A percentile compares a stretch with the other conserved stretches of the same genome.
Evolutionary conservation across 2,113 vertebrate species (phyloP).

Genomic region (Petroica traversi): DNA sequence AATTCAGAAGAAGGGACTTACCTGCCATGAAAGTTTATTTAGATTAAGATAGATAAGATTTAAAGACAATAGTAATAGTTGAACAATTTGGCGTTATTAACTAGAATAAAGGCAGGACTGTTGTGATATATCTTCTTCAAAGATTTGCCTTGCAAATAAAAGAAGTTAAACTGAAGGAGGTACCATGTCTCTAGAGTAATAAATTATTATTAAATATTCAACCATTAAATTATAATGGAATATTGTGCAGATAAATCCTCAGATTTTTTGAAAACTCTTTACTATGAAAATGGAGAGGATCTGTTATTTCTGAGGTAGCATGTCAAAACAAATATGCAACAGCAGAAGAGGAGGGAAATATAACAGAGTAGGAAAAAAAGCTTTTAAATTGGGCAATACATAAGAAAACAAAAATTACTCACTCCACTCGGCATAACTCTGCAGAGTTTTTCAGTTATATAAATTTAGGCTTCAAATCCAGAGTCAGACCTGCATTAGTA

Average conservation of each 20-base stretch:
- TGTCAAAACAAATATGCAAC: neutral
- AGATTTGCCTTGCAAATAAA: neutral
- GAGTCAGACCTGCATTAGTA: slow-evolving; percentile 10
- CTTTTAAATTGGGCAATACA: neutral
- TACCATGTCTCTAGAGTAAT: neutral
- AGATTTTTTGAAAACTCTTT: neutral
- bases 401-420: neutral
- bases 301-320: neutral
- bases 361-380: neutral
- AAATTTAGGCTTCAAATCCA: slow-evolving; percentile 12
- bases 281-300: neutral
- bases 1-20: neutral
- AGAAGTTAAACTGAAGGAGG: neutral
- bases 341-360: neutral
- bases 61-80: neutral
- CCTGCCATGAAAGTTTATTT: neutral
- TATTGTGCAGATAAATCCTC: neutral
- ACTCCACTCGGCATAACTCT: neutral
- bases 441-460: neutral
- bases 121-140: neutral
- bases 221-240: neutral
- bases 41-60: neutral
- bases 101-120: neutral
- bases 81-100: neutral
- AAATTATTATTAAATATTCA: neutral